Conservation (phyloP, 1,140 invertebrate genomes). For the Leptoteleia sp. region DNA sequence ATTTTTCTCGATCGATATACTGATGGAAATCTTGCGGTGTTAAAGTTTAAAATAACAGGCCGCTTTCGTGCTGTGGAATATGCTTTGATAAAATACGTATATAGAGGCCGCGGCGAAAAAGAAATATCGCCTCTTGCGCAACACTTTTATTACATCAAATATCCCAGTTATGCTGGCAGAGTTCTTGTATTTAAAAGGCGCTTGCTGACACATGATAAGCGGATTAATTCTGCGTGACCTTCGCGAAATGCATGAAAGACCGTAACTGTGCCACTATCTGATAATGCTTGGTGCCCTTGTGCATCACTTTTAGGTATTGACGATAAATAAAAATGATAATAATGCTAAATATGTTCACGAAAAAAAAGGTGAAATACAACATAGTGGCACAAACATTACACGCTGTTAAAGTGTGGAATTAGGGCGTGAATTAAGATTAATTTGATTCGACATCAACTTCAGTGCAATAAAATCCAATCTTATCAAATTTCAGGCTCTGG, state of each 20-base stretch:
- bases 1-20: too few relatives aligned
- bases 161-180: conserved; percentile 38
- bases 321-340: too few relatives aligned
- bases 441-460: too few relatives aligned
- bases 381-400: too few relatives aligned
- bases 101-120: conserved; percentile 23
- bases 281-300: conserved; percentile 16
- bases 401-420: too few relatives aligned
- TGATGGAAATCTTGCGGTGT: too few relatives aligned
- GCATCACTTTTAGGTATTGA: conserved; percentile 8
- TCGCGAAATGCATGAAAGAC: conserved; percentile 51
- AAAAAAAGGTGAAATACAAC: too few relatives aligned
- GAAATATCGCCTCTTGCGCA: conserved; percentile 37
- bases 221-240: conserved; percentile 55
- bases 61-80: conserved; percentile 7
- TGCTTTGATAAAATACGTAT: conserved; percentile 46
- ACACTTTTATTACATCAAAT: conserved; percentile 50
- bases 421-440: too few relatives aligned
- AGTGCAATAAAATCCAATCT: too few relatives aligned
- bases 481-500: too few relatives aligned
- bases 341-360: too few relatives aligned
- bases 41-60: conserved; percentile 11
- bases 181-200: conserved; percentile 46
- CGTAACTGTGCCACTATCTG: conserved; percentile 34
- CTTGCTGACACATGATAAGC: conserved; percentile 48